Conservation (phyloP, 2,888 invertebrate genomes). For the Cactoblastis cactorum region DNA sequence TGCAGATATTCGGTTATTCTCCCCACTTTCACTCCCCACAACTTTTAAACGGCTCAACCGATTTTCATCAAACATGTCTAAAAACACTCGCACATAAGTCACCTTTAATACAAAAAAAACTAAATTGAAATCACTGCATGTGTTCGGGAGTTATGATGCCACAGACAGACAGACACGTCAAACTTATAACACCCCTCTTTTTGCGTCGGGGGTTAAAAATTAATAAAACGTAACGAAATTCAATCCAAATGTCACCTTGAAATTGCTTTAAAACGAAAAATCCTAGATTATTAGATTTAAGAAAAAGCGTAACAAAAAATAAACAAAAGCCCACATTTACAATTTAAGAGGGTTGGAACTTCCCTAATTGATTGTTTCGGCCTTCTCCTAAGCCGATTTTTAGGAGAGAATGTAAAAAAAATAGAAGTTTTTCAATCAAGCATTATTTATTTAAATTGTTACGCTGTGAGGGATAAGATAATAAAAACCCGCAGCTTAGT, state of each 20-base stretch:
- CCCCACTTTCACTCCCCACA: no score
- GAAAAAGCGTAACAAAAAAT: slow-evolving; percentile 32
- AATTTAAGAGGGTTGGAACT: slow-evolving; percentile 65
- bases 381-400: slow-evolving; percentile 38
- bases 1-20: no score
- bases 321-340: slow-evolving; percentile 55
- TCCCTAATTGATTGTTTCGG: slow-evolving; percentile 64
- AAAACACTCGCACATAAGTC: no score
- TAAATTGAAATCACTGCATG: no score
- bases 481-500: no score
- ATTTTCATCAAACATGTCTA: no score
- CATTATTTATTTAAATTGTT: no score
- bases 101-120: no score
- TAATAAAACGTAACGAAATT: not conserved
- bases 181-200: not conserved
- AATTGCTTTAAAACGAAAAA: slow-evolving; percentile 24
- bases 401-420: slow-evolving; percentile 28
- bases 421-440: not conserved
- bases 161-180: no score
- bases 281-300: slow-evolving; percentile 38
- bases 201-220: not conserved
- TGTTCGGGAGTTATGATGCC: no score
- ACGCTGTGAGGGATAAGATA: no score
- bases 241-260: not conserved
- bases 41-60: no score